Base-by-base conservation (phyloP, 2,797 vertebrate species). In the Periparus ater region DNA sequence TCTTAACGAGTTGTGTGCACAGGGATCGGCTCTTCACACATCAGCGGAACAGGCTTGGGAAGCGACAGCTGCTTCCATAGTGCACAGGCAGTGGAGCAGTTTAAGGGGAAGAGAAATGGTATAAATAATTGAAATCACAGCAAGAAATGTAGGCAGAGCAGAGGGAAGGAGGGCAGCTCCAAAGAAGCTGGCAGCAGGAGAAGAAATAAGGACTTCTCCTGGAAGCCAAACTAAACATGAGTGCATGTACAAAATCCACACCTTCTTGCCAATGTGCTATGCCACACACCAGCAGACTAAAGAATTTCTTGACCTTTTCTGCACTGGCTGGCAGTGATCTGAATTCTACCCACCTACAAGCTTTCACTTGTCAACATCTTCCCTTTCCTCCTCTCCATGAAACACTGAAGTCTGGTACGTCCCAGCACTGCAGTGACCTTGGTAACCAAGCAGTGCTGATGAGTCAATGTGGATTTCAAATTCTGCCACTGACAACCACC, bases 121-220 rank as follows among this genome's bases (percentile, higher is more conserved):
- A 85, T 91, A 87, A 91, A 94, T 88, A 96, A 93, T 91, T 85
- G 88, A 93, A 94, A 95, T 58, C 84, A 78, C 79, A 91, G 95
- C 53, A 57, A 70, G 82, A 60, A 86, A 71, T 10, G 38, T 30
- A 85, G 95, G 91, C 91, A 96, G 85, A 95, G 62, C 32, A 79
- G 74, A 74, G 63, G 71, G 67, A 90, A 86, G 85, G 66, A 86
- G 55, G 76, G 77, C 55, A 81, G 25, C 38, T 48, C 71, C 32
- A 54, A 81, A 87, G 92, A 86, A 90, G 89, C 44, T 73, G 71
- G 85, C 83, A 88, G 85, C 45, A 55, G 87, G 42, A 92, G 74
- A 60, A 61, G 55, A 62, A 67, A 65, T 44, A 86, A 88, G 71
- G 80, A 63, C 70, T 76, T 65, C 40, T 89, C 47, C 62, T 82